These are phyloP conservation scores for Cettia cetti DNA, from an alignment of 2,113 vertebrate species.

Conservation along the genomic window DNA sequence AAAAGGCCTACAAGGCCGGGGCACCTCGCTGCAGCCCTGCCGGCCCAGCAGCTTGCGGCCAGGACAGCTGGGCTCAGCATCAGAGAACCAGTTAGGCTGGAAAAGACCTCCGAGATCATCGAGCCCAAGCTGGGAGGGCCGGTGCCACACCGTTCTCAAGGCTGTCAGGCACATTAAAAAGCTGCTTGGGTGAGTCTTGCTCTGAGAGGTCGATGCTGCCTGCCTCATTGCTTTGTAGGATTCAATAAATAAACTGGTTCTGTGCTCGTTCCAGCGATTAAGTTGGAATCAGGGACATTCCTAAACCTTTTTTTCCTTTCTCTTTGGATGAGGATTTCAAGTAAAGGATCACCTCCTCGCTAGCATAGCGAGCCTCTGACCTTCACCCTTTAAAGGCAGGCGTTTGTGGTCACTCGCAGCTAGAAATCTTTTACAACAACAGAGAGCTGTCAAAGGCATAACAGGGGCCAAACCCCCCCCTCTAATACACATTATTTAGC, in stretches of 20 bases:
- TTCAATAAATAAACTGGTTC: background rate
- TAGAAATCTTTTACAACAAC: background rate
- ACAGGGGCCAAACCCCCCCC: background rate
- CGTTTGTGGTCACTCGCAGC: background rate
- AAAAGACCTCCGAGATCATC: background rate
- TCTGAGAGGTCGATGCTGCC: accelerated
- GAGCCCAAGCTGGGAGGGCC: background rate
- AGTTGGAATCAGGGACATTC: background rate
- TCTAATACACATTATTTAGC: too few species aligned
- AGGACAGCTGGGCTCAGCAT: background rate
- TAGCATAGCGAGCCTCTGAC: background rate
- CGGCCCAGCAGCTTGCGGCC: background rate
- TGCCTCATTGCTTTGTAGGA: background rate
- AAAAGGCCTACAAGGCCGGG: accelerated
- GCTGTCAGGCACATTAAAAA: background rate
- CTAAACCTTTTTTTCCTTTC: background rate
- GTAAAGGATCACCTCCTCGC: background rate
- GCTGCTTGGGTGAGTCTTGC: background rate
- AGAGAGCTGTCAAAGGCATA: background rate
- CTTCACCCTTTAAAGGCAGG: background rate
- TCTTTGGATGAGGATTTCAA: background rate
- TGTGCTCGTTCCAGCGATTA: background rate
- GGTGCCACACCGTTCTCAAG: background rate
- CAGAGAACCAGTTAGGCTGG: accelerated
- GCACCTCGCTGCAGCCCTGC: background rate